Evolutionary conservation across 2,888 invertebrate species (phyloP).

Genomic region (Molanna angustata): DNA sequence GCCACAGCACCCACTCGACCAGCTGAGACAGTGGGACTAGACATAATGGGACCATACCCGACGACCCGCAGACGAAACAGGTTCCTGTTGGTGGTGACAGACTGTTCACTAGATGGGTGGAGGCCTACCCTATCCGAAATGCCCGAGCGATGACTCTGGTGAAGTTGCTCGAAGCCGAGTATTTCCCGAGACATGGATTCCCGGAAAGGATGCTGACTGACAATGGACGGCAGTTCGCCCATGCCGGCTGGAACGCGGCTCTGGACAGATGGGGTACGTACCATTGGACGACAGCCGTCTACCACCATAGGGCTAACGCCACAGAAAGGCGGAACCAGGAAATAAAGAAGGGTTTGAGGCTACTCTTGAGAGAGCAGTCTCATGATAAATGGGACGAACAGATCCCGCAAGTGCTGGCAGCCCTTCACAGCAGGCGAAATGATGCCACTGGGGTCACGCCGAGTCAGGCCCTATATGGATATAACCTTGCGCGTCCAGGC

Average conservation of each 20-base stretch:
- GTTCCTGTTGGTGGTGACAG: background rate
- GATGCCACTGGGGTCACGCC: background rate
- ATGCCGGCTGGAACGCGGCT: background rate
- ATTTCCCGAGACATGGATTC: background rate
- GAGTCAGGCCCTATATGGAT: background rate
- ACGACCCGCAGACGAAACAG: background rate
- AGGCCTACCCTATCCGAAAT: background rate
- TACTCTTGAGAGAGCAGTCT: background rate
- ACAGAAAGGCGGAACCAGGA: background rate
- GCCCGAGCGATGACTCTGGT: background rate
- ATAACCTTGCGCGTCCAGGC: background rate
- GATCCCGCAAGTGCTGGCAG: background rate
- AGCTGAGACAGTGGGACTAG: background rate
- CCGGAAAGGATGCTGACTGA: background rate
- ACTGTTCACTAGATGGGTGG: background rate
- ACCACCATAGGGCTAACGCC: background rate
- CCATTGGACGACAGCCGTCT: conserved; percentile 13
- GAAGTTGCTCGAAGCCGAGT: background rate
- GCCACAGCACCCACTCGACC: background rate
- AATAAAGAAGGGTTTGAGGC: background rate
- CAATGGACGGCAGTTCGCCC: background rate
- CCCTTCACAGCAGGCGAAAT: background rate
- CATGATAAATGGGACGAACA: background rate
- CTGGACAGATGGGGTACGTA: background rate
- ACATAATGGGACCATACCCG: background rate